phyloP scores from a whole-genome alignment of 92 coral and sea anemone genomes.

The Nematostella vectensis region DNA sequence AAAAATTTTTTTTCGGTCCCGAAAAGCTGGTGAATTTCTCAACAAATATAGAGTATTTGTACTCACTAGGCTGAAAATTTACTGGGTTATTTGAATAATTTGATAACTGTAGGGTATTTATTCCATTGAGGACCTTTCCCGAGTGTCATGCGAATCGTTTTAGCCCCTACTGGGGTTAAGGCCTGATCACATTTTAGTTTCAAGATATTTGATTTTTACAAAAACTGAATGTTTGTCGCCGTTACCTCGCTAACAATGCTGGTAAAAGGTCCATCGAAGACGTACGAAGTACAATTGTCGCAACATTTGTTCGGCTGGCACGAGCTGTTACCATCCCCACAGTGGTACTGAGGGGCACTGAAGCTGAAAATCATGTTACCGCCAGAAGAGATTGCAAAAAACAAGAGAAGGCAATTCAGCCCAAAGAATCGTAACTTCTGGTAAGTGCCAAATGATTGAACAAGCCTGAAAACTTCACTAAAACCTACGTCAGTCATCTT shows the following conservation, averaged over 20 bases:
- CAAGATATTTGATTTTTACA: too few species aligned
- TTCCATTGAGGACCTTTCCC: neutral
- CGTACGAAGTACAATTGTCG: neutral
- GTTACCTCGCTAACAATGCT: neutral
- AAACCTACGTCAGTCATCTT: neutral
- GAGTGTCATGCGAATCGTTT: too few species aligned
- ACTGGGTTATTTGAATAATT: too few species aligned
- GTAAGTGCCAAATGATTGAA: neutral
- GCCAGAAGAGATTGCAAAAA: too few species aligned
- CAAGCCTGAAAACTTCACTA: neutral
- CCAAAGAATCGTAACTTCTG: neutral
- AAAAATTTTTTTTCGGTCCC: too few species aligned
- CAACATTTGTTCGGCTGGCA: neutral
- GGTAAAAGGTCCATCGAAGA: neutral
- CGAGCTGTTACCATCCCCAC: neutral
- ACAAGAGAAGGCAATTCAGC: neutral
- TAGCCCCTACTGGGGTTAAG: too few species aligned
- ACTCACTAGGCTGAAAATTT: too few species aligned
- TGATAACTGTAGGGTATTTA: too few species aligned
- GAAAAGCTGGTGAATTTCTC: too few species aligned
- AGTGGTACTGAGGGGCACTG: neutral
- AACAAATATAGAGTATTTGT: too few species aligned
- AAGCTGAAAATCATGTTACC: neutral
- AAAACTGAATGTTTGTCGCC: too few species aligned
- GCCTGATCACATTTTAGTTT: too few species aligned